phyloP scores from a whole-genome alignment of 2,113 vertebrate genomes.

The Colistium nudipinnis region DNA sequence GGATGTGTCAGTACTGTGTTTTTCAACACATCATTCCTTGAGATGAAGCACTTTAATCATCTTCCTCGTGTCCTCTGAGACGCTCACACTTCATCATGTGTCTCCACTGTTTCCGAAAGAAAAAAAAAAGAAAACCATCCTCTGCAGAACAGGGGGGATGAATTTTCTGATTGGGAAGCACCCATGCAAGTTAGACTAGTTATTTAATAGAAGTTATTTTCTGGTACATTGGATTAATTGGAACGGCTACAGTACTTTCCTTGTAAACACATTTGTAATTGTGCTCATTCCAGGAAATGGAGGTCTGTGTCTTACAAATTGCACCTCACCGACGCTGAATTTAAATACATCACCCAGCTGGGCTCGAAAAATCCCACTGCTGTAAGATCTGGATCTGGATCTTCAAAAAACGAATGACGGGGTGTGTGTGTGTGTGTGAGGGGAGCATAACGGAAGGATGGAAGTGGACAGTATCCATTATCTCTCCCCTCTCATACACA shows the following conservation, averaged over 20 bases:
- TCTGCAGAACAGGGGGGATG: conserved; percentile 14
- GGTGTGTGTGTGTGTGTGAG: not conserved
- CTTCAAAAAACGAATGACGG: conserved; percentile 10
- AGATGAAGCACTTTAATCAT: conserved; percentile 15
- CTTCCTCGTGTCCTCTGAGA: not conserved
- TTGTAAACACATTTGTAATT: conserved; percentile 62
- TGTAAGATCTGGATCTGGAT: conserved; percentile 4
- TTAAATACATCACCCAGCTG: conserved; percentile 14
- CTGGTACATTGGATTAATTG: conserved; percentile 62
- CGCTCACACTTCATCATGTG: not conserved
- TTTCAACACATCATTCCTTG: not conserved
- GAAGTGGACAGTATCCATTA: conserved; percentile 14
- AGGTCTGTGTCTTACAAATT: conserved; percentile 43
- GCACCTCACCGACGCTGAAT: not conserved
- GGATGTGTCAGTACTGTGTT: not conserved
- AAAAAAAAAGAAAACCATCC: conserved; percentile 30
- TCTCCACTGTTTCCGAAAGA: conserved; percentile 20
- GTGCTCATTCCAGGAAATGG: conserved; percentile 38
- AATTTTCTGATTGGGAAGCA: conserved; percentile 27
- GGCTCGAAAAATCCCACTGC: not conserved
- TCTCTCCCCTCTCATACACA: not conserved
- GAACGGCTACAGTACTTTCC: conserved; percentile 44
- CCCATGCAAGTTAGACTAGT: conserved; percentile 35
- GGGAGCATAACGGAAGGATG: not conserved
- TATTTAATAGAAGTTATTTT: conserved; percentile 60